phyloP scores from a whole-genome alignment of 2,888 invertebrate species.

The Yponomeuta malinellus region DNA sequence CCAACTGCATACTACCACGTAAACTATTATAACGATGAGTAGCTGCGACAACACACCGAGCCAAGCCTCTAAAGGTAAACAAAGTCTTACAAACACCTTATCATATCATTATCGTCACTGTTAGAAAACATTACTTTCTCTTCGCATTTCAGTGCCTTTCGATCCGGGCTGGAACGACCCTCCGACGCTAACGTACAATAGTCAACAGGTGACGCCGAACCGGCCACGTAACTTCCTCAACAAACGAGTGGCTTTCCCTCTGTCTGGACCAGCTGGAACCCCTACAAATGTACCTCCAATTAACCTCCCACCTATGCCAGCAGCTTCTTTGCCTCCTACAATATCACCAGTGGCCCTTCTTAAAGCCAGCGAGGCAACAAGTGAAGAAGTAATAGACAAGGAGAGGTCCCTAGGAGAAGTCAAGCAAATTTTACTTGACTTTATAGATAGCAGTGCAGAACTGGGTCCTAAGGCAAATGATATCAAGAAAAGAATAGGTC shows the following conservation, averaged over 20 bases:
- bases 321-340: conserved; percentile 25
- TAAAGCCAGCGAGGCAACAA: conserved; percentile 21
- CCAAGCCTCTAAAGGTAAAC: conserved; percentile 10
- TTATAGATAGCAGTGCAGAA: conserved; percentile 53
- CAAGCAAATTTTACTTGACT: conserved; percentile 42
- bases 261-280: conserved; percentile 40
- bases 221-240: conserved; percentile 66
- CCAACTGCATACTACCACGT: background rate
- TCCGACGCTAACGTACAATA: conserved; percentile 65
- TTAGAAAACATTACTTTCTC: background rate
- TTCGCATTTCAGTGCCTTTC: conserved; percentile 44
- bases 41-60: conserved; percentile 20
- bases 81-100: background rate
- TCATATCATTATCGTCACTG: background rate
- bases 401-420: conserved; percentile 48
- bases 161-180: conserved; percentile 78
- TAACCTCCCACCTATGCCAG: conserved; percentile 46
- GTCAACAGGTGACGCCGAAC: conserved; percentile 51
- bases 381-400: conserved; percentile 37
- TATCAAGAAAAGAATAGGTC: conserved; percentile 67
- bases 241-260: conserved; percentile 72
- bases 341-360: conserved; percentile 24
- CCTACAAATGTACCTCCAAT: conserved; percentile 24
- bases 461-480: conserved; percentile 65
- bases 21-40: conserved; percentile 14